Conservation (phyloP, 2,797 vertebrate genomes). For the Nannoperca australis region DNA sequence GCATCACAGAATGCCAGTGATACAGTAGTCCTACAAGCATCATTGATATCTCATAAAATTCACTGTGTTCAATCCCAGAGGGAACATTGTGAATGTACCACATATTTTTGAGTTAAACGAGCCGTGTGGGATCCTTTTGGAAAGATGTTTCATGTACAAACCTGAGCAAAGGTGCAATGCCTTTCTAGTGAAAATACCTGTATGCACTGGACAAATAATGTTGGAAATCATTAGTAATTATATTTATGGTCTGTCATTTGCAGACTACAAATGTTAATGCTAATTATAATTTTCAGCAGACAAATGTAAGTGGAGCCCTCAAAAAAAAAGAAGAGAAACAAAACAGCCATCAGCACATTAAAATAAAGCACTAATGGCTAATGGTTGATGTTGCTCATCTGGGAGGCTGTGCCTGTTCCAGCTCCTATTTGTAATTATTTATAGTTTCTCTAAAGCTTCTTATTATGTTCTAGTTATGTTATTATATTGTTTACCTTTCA, state of each 20-base stretch:
- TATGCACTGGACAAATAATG: background rate
- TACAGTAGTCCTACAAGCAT: slow-evolving; percentile 36
- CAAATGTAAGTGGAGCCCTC: background rate
- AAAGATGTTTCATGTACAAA: background rate
- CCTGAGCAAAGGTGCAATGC: background rate
- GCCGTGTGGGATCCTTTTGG: slow-evolving; percentile 8
- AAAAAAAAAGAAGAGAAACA: too few species aligned
- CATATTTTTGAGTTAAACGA: slow-evolving; percentile 32
- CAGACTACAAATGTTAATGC: background rate
- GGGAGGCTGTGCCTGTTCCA: too few species aligned
- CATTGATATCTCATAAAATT: slow-evolving; percentile 45
- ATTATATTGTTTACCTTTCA: too few species aligned
- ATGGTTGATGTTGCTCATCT: too few species aligned
- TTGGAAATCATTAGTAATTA: background rate
- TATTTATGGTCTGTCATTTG: background rate
- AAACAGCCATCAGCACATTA: too few species aligned
- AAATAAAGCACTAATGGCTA: too few species aligned
- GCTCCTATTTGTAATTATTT: too few species aligned
- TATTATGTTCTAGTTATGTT: too few species aligned
- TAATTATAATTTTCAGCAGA: background rate
- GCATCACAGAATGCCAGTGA: slow-evolving; percentile 44
- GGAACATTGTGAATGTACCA: slow-evolving; percentile 21
- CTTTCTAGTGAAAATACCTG: background rate
- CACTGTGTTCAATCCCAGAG: slow-evolving; percentile 30
- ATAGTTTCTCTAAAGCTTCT: too few species aligned